phyloP scores from a whole-genome alignment of 2,888 invertebrate genomes.

The Sinhomidia bicolor region DNA sequence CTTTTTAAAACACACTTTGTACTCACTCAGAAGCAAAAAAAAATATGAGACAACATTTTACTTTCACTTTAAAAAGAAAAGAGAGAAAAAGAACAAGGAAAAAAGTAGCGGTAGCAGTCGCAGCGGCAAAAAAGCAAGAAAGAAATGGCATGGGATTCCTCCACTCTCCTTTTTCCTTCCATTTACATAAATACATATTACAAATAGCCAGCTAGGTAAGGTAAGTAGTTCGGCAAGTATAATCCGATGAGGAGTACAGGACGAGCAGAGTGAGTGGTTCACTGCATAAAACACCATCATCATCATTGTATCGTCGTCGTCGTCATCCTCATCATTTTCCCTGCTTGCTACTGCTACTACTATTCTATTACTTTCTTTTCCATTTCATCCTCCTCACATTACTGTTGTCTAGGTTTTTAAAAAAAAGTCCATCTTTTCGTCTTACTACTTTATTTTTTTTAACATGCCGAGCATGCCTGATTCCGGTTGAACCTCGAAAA shows the following conservation, averaged over 20 bases:
- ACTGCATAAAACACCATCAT: not conserved
- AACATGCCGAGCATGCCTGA: not conserved
- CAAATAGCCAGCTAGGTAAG: too few species aligned
- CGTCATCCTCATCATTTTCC: not conserved
- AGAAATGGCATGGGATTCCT: conserved; percentile 18
- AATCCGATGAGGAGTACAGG: too few species aligned
- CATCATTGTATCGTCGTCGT: not conserved
- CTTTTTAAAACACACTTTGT: too few species aligned
- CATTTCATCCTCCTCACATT: not conserved
- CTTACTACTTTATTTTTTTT: not conserved
- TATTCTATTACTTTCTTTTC: not conserved
- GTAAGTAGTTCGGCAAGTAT: too few species aligned
- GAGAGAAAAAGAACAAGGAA: not conserved
- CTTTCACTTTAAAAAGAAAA: not conserved
- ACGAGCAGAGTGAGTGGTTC: not conserved
- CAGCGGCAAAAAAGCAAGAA: too few species aligned
- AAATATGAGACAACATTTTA: not conserved
- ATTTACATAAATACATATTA: conserved; percentile 7
- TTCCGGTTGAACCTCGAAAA: not conserved
- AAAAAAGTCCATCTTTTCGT: not conserved
- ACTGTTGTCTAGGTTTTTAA: too few species aligned
- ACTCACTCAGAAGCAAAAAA: too few species aligned
- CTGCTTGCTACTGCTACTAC: not conserved
- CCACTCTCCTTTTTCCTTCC: not conserved
- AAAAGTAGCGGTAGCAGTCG: too few species aligned